Percentiles rank a stretch among this genome's conserved stretches.
These are phyloP conservation scores for Dynastes maya DNA, from an alignment of 2,888 invertebrate genomes.

Conservation along the genomic window DNA sequence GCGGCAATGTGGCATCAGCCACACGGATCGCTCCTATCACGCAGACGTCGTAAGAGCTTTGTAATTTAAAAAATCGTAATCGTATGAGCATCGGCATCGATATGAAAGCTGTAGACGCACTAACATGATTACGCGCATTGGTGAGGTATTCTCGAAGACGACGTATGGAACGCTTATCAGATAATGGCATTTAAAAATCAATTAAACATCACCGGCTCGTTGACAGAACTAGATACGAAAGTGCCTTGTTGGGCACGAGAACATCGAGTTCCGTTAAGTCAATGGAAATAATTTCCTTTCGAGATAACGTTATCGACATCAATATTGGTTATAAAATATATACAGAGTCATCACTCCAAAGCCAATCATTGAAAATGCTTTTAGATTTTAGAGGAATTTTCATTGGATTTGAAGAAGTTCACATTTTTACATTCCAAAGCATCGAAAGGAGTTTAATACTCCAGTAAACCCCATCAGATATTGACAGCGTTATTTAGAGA, in stretches of 20 bases:
- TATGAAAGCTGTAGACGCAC: slow-evolving; percentile 3
- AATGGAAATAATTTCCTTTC: slow-evolving; percentile 39
- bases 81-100: slow-evolving; percentile 2
- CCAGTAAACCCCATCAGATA: no score
- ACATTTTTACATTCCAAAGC: no score
- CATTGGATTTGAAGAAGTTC: no score
- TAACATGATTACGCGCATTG: slow-evolving; percentile 4
- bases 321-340: slow-evolving; percentile 33
- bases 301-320: slow-evolving; percentile 33
- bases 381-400: no score
- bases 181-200: slow-evolving; percentile 47
- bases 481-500: no score
- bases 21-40: slow-evolving; percentile 10
- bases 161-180: slow-evolving; percentile 35
- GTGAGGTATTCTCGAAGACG: slow-evolving; percentile 23
- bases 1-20: slow-evolving; percentile 15
- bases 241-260: slow-evolving; percentile 37
- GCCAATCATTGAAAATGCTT: no score
- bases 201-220: slow-evolving; percentile 42
- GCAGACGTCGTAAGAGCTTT: slow-evolving; percentile 6
- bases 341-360: neutral
- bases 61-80: slow-evolving; percentile 15
- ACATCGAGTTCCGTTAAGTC: slow-evolving; percentile 35
- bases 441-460: no score
- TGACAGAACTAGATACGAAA: slow-evolving; percentile 46